phyloP scores from a whole-genome alignment of 1,140 invertebrate genomes.

The Drosophila nebulosa region DNA sequence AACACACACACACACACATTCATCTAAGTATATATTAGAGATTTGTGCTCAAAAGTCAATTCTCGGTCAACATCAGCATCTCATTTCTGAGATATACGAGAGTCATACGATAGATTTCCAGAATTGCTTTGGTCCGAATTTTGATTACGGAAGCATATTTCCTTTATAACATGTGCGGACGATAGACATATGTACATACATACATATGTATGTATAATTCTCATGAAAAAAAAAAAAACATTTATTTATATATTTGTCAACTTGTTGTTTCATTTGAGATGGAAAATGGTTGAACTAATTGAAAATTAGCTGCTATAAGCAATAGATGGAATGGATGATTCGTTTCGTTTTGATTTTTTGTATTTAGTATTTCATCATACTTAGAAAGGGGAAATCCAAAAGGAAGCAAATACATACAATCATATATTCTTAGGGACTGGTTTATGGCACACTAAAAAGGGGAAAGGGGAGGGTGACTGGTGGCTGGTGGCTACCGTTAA shows the following conservation, averaged over 20 bases:
- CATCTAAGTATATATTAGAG: background rate
- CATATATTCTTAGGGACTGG: background rate
- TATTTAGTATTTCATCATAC: background rate
- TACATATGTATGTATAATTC: background rate
- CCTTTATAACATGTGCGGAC: background rate
- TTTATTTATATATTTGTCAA: background rate
- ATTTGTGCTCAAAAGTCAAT: background rate
- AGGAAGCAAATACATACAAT: background rate
- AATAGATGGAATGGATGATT: background rate
- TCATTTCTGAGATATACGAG: background rate
- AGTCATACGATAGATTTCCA: background rate
- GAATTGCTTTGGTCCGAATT: background rate
- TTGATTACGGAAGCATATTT: slow-evolving; percentile 1
- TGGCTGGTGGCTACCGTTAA: background rate
- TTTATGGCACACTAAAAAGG: background rate
- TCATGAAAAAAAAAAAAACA: too few species aligned
- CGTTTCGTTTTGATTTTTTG: background rate
- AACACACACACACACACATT: background rate
- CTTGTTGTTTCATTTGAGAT: background rate
- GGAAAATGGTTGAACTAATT: background rate
- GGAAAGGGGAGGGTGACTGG: too few species aligned
- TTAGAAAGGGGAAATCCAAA: background rate
- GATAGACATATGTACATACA: background rate
- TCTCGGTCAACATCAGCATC: background rate
- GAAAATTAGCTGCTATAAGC: background rate